Conservation (phyloP, 2,797 vertebrate species). For the Hylomyscus alleni region DNA sequence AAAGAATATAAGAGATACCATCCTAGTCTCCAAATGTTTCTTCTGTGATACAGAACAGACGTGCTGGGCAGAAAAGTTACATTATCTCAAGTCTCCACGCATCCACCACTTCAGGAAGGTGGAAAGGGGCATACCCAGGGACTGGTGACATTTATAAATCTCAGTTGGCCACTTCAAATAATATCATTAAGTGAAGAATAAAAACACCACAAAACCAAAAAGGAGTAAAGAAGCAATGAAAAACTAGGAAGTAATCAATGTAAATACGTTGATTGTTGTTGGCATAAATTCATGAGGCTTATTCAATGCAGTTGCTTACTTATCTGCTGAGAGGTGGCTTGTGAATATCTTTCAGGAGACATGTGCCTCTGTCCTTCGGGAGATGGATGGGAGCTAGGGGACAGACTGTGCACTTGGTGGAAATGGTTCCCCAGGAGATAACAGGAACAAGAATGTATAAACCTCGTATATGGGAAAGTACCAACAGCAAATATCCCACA, state of each 20-base stretch:
- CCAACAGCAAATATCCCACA: conserved; percentile 69
- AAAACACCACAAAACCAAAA: background rate
- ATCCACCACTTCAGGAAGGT: background rate
- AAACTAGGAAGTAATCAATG: background rate
- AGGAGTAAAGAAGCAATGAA: background rate
- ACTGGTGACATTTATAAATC: background rate
- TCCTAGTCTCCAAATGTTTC: conserved; percentile 36
- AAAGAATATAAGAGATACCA: conserved; percentile 12
- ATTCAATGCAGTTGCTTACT: conserved; percentile 82
- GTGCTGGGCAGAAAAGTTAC: background rate
- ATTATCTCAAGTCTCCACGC: background rate
- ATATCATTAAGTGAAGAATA: too few relatives aligned
- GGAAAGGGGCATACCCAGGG: background rate
- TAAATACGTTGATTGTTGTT: conserved; percentile 46
- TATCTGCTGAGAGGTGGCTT: conserved; percentile 74
- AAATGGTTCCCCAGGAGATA: conserved; percentile 64
- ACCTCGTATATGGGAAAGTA: conserved; percentile 73
- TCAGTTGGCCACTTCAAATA: background rate
- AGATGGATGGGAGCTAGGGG: background rate
- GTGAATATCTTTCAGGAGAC: conserved; percentile 73
- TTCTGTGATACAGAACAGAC: conserved; percentile 39
- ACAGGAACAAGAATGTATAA: conserved; percentile 29
- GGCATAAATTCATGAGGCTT: conserved; percentile 61
- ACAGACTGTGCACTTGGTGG: background rate
- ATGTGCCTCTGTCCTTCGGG: background rate